A percentile compares a stretch with the other conserved stretches of the same genome.
Conservation (phyloP, 2,797 vertebrate species). For the Halcyon smyrnensis region DNA sequence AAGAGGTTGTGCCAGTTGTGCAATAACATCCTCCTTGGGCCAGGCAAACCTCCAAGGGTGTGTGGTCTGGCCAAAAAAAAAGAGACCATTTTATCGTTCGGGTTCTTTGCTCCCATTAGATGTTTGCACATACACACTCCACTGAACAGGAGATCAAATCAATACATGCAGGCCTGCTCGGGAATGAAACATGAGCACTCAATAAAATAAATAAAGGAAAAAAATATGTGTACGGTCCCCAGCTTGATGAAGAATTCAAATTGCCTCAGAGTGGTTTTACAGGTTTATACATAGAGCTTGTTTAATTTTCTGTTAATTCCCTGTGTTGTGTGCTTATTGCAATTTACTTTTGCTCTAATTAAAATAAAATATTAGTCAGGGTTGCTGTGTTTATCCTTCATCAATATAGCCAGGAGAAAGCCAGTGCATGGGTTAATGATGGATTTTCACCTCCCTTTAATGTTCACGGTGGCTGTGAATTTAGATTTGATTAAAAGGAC, state of each 20-base stretch:
- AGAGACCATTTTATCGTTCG: constrained; percentile 30
- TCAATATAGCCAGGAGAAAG: not conserved
- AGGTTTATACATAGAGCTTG: not conserved
- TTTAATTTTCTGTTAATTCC: constrained; percentile 58
- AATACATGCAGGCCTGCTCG: constrained; percentile 24
- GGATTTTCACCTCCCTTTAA: constrained; percentile 18
- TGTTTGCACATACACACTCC: constrained; percentile 37
- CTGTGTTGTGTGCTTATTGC: not conserved
- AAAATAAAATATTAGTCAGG: constrained; percentile 55
- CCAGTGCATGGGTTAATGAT: constrained; percentile 11
- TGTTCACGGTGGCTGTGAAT: not conserved
- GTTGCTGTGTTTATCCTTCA: constrained; percentile 32
- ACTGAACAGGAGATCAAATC: constrained; percentile 51
- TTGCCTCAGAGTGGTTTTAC: constrained; percentile 34
- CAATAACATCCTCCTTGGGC: constrained; percentile 29
- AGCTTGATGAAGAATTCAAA: constrained; percentile 55
- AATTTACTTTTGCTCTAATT: constrained; percentile 45
- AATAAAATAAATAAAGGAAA: constrained; percentile 38
- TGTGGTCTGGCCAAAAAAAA: constrained; percentile 21
- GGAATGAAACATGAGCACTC: constrained; percentile 52
- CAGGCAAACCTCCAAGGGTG: constrained; percentile 18
- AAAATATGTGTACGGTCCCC: not conserved
- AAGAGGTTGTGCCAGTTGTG: constrained; percentile 15
- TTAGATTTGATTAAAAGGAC: not conserved
- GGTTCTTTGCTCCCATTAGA: constrained; percentile 18